Base-by-base conservation (phyloP, 1,140 invertebrate genomes). In the Leptopilina boulardi region DNA sequence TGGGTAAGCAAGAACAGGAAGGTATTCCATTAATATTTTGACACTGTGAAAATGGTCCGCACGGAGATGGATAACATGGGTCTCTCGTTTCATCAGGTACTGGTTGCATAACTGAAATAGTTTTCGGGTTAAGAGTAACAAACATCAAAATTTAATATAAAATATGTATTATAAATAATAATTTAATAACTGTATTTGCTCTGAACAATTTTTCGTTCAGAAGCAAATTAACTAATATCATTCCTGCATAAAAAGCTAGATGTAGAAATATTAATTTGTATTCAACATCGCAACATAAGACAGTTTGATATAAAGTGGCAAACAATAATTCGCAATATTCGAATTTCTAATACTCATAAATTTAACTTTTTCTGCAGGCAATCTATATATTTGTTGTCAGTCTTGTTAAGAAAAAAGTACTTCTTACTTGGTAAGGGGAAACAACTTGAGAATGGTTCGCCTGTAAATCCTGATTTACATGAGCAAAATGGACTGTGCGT, bases 401-500 rank as follows among this genome's bases (percentile, higher is more conserved):
- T 73, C 51, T 21, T 41, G 18, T 66, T 30, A 13, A 9, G 23
- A 66, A 66, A 66, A 66, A 66, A 66, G 59, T 66, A 51, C 41
- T 79, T 70, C 90, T 90, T 78, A 90, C 87, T 84, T 81, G 89
- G 88, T 74, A 85, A 81, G 74, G 88, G 77, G 71, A 86, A 87
- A 81, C 93, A 94, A 75, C 86, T 88, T 23, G 89, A 91, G 78
- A 95, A 94, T 71, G 95, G 94, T 92, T 96, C 94, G 59, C 95
- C 95, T 54, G 93, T 92, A 78, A 93, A 95, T 79, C 94, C 93
- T 47, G 92, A 87, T 59, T 91, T 88, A 87, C 95, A 96, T 30
- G 92, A 92, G 81, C 94, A 95, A 73, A 94, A 92, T 11, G 94
- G 93, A 75, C 92, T 93, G 77, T 95, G 94, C 85, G 94, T 94